phyloP scores from a whole-genome alignment of 1,140 invertebrate species.

The Trypoxylus dichotomus region DNA sequence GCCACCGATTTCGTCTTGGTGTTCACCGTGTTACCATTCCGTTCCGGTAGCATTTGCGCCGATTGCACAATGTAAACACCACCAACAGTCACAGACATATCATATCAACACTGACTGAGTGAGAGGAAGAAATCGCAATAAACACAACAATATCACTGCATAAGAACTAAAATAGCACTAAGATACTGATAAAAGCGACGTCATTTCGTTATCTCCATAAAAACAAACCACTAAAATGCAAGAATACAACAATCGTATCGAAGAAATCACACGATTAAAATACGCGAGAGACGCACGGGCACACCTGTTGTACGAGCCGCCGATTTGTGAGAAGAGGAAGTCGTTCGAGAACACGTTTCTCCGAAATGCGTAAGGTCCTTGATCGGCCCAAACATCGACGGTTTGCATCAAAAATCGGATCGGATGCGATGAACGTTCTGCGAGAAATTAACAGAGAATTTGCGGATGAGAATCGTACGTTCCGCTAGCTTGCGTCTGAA shows the following conservation, averaged over 20 bases:
- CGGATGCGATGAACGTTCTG: no score
- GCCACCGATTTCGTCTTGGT: constrained; percentile 63
- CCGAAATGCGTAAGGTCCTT: background rate
- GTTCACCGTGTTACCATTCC: constrained; percentile 52
- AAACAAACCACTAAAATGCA: background rate
- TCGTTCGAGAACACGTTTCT: background rate
- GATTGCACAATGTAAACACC: constrained; percentile 45
- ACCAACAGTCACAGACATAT: constrained; percentile 46
- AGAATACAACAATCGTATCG: background rate
- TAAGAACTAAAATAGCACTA: background rate
- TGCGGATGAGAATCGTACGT: background rate
- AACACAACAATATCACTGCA: background rate
- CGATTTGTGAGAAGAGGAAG: background rate
- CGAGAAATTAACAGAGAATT: background rate
- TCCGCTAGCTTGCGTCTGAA: background rate
- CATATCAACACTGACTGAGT: constrained; percentile 25
- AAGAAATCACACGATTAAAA: background rate
- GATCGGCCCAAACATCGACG: background rate
- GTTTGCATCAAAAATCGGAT: background rate
- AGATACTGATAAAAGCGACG: background rate
- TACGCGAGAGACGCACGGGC: background rate
- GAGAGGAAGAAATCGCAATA: background rate
- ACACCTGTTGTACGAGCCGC: constrained; percentile 2
- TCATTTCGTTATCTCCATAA: background rate
- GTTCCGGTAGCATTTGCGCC: constrained; percentile 39